phyloP scores from a whole-genome alignment of 1,140 invertebrate genomes.

The Oryctes rhinoceros region DNA sequence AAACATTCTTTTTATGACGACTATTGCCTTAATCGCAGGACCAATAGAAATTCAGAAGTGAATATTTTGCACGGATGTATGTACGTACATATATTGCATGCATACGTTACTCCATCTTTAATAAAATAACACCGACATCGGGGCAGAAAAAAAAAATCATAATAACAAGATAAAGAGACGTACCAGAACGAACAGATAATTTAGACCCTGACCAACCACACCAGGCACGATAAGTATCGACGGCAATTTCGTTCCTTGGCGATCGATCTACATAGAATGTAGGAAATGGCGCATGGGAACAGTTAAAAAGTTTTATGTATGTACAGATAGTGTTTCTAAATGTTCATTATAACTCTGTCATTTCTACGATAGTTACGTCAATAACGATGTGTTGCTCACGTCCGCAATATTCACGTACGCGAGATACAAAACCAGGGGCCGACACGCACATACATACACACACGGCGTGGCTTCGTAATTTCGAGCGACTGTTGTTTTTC shows the following conservation, averaged over 20 bases:
- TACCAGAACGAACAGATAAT: slow-evolving; percentile 12
- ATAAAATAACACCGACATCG: background rate
- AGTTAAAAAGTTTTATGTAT: slow-evolving; percentile 15
- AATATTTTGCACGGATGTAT: slow-evolving; percentile 6
- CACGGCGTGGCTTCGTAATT: slow-evolving; percentile 31
- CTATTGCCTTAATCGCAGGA: slow-evolving; percentile 11
- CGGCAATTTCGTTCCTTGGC: slow-evolving; percentile 8
- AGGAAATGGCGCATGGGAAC: slow-evolving; percentile 22
- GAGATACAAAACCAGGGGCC: slow-evolving; percentile 27
- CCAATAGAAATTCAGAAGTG: slow-evolving; percentile 21
- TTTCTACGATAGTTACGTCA: slow-evolving; percentile 21
- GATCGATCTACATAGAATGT: background rate
- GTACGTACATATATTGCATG: background rate
- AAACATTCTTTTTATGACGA: slow-evolving; percentile 35
- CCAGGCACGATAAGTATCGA: slow-evolving; percentile 17
- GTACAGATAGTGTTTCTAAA: slow-evolving; percentile 24
- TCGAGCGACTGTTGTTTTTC: slow-evolving; percentile 33
- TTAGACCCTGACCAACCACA: slow-evolving; percentile 20
- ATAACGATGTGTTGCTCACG: slow-evolving; percentile 2
- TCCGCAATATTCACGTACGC: slow-evolving; percentile 22
- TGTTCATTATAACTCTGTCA: slow-evolving; percentile 28
- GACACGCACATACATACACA: slow-evolving; percentile 27
- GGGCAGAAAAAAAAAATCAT: background rate
- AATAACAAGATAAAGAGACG: slow-evolving; percentile 14
- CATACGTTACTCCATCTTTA: slow-evolving; percentile 1